Evolutionary conservation across 2,113 vertebrate genomes (phyloP).

Genomic region (Anarhynchus alexandrinus): DNA sequence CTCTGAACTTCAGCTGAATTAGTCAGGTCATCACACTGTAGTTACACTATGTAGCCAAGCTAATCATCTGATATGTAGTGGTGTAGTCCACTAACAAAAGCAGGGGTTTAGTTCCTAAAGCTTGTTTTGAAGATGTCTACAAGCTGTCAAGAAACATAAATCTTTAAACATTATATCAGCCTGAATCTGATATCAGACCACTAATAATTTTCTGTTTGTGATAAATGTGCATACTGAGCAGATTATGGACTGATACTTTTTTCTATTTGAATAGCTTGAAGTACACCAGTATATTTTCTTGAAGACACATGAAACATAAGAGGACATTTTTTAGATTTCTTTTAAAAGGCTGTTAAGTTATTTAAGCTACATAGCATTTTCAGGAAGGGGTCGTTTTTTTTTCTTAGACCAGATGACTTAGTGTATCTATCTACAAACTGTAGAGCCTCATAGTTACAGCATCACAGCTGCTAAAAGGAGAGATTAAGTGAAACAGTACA

Average conservation of each 20-base stretch:
- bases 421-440: background rate
- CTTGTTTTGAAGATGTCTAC: background rate
- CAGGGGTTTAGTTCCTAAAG: background rate
- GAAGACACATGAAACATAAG: background rate
- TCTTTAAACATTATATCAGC: background rate
- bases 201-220: background rate
- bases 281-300: background rate
- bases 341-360: background rate
- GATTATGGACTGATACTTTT: background rate
- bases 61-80: background rate
- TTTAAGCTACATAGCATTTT: background rate
- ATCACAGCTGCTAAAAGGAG: background rate
- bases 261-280: background rate
- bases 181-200: background rate
- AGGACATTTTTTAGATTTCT: background rate
- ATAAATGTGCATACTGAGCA: background rate
- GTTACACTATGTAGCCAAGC: background rate
- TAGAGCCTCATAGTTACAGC: background rate
- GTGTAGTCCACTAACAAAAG: background rate
- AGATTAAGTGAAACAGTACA: background rate
- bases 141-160: background rate
- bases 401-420: background rate
- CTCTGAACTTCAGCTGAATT: background rate
- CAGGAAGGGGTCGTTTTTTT: background rate
- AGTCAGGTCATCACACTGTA: background rate